Evolutionary conservation across 2,888 invertebrate species (phyloP).

Genomic region (Oligia latruncula): DNA sequence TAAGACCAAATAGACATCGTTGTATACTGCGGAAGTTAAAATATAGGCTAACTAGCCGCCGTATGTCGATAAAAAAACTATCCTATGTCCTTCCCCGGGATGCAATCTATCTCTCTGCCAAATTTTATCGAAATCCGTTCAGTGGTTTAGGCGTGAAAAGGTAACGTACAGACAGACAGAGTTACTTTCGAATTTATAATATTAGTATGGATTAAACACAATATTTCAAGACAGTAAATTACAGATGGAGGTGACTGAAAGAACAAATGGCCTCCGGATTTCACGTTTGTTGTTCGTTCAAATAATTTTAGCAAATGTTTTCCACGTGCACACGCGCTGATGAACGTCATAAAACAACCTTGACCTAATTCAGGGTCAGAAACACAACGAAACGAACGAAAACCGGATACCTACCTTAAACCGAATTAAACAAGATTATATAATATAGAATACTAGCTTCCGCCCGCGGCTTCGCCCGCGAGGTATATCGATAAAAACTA

Average conservation of each 20-base stretch:
- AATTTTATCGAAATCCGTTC: no score
- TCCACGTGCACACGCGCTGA: constrained; percentile 27
- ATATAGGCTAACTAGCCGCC: background rate
- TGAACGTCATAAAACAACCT: constrained; percentile 32
- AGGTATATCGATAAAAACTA: no score
- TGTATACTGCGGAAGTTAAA: constrained; percentile 8
- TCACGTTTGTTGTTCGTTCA: constrained; percentile 29
- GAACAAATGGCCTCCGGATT: constrained; percentile 1
- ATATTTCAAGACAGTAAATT: background rate
- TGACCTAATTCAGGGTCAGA: constrained; percentile 52
- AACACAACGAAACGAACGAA: constrained; percentile 21
- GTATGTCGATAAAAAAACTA: no score
- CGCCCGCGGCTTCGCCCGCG: no score
- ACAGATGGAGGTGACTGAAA: constrained; percentile 5
- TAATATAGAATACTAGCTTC: no score
- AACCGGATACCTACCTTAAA: background rate
- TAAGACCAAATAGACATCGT: background rate
- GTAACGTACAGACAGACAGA: no score
- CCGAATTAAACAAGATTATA: constrained; percentile 9
- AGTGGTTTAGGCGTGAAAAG: no score
- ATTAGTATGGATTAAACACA: constrained; percentile 3
- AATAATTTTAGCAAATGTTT: constrained; percentile 39
- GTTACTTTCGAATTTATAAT: no score
- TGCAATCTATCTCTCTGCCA: no score
- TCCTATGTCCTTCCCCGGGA: no score